Evolutionary conservation across 2,113 vertebrate species (phyloP).

Genomic region (Crotalus helleri): DNA sequence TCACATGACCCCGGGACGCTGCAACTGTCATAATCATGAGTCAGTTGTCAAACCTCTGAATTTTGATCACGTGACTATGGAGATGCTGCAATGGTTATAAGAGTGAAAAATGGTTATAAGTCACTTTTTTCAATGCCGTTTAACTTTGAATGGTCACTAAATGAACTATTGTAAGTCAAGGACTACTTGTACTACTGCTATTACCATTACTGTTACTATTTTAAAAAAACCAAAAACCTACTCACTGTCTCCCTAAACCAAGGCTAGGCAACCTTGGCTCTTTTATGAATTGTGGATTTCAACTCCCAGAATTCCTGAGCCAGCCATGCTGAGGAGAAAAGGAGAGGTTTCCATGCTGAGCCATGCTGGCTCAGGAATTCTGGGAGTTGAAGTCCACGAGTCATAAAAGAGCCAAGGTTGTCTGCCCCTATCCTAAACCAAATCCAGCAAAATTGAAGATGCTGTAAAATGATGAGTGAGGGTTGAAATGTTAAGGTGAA

Average conservation of each 20-base stretch:
- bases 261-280: no score
- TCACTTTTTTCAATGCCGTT: neutral
- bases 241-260: no score
- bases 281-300: no score
- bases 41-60: neutral
- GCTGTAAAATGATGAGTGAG: neutral
- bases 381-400: no score
- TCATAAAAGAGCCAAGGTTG: no score
- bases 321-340: no score
- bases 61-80: neutral
- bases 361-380: no score
- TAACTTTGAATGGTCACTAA: neutral
- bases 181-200: neutral
- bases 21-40: neutral
- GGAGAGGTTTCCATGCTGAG: no score
- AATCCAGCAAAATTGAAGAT: neutral
- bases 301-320: no score
- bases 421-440: neutral
- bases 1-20: neutral
- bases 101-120: neutral
- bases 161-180: neutral
- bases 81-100: neutral
- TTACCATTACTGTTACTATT: neutral
- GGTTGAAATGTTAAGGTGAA: neutral
- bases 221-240: no score